Evolutionary conservation across 2,113 vertebrate species (phyloP), one percentile per base, ranked within the genome.

Genomic region (Siniperca chuatsi): DNA sequence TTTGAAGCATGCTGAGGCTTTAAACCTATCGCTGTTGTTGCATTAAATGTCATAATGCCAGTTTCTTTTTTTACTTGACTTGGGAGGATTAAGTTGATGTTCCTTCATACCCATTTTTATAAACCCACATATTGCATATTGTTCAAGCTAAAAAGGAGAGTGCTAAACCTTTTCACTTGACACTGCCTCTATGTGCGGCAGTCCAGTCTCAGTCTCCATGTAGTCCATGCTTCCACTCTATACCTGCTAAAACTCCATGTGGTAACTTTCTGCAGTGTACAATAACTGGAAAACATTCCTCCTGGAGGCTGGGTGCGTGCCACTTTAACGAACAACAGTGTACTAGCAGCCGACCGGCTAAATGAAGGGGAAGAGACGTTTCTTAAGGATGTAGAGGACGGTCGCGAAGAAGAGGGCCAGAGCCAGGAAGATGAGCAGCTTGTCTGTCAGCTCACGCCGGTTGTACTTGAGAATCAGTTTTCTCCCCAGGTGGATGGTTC

Each of bases 401-500:
- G 98, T 99, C 33, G 97, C 97, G 21, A 99, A 90, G 90, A 99
- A 99, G 4, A 99, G 96, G 33, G 97, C 97, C 7, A 99, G 85
- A 4, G 98, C 98, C 0, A 99, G 95, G 76, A 99, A 98, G 92
- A 99, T 98, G 5, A 99, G 97, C 78, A 99, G 96, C 76, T 98
- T 98, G 96, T 99, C 98, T 0, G 98, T 98, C 90, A 99, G 95
- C 58, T 99, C 98, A 2, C 97, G 93, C 4, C 98, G 97, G 61
- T 98, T 98, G 83, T 98, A 99, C 70, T 99, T 98, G 0, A 97
- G 97, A 82, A 99, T 98, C 42, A 99, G 96, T 82, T 98, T 99
- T 79, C 97, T 94, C 0, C 98, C 98, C 83, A 97, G 75, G 91
- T 97, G 97, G 89, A 99, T 98, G 42, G 97, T 98, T 62, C 97